These are phyloP conservation scores for Tubiluchus corallicola DNA, from an alignment of 2,888 invertebrate species.

Conservation along the genomic window DNA sequence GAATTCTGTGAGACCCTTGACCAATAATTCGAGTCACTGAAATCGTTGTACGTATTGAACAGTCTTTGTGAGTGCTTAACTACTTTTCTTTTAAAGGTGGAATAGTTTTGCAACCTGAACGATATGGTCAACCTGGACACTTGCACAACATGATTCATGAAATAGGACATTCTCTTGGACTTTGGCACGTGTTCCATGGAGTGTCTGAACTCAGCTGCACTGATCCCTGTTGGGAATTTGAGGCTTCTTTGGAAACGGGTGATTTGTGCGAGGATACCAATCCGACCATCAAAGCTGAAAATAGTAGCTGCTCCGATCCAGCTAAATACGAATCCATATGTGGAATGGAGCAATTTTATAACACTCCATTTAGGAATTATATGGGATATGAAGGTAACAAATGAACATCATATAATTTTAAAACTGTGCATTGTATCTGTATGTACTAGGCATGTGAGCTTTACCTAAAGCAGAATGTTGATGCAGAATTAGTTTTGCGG, in stretches of 20 bases:
- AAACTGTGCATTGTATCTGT: no score
- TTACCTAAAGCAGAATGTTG: no score
- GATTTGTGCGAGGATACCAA: conserved; percentile 25
- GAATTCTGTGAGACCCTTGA: no score
- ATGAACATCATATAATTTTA: no score
- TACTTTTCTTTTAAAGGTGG: conserved; percentile 19
- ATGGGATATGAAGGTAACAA: conserved; percentile 28
- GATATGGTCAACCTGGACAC: conserved; percentile 18
- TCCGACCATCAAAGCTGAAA: conserved; percentile 22
- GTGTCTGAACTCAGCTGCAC: conserved; percentile 22
- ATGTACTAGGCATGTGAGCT: no score
- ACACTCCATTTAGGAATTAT: conserved; percentile 24
- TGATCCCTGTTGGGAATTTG: conserved; percentile 21
- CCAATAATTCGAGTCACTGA: no score
- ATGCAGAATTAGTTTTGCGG: no score
- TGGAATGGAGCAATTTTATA: conserved; percentile 13
- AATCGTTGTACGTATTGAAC: no score
- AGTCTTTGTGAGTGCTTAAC: no score
- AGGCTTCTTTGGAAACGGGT: conserved; percentile 22
- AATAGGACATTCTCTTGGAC: conserved; percentile 25
- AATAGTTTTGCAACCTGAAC: conserved; percentile 19
- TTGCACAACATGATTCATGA: conserved; percentile 24
- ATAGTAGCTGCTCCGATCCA: conserved; percentile 20
- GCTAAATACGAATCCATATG: conserved; percentile 16
- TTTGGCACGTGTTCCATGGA: conserved; percentile 27